Conservation (phyloP, 2,113 vertebrate species). For the Rhinogobius similis region DNA sequence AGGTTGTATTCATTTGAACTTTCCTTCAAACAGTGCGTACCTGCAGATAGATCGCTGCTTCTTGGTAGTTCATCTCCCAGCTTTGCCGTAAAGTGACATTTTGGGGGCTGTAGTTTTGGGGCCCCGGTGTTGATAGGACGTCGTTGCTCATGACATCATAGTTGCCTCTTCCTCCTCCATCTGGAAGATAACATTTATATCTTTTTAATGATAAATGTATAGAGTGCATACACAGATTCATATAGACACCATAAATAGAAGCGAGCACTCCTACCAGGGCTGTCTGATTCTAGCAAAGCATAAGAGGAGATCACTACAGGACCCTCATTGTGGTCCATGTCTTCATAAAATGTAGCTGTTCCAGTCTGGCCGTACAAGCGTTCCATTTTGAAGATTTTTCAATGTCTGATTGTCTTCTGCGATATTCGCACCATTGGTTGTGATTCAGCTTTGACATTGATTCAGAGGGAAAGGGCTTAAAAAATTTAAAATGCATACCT, state of each 20-base stretch:
- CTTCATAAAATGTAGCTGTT: conserved; percentile 41
- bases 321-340: conserved; percentile 39
- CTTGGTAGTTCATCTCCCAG: conserved; percentile 98
- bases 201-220: background rate
- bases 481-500: conserved; percentile 45
- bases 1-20: background rate
- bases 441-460: conserved; percentile 35
- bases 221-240: background rate
- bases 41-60: conserved; percentile 98
- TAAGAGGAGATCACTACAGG: conserved; percentile 61
- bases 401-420: conserved; percentile 17
- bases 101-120: conserved; percentile 72
- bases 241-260: background rate
- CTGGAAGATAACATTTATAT: conserved; percentile 34
- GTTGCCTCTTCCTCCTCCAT: conserved; percentile 75
- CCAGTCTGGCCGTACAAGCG: conserved; percentile 23
- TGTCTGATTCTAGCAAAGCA: conserved; percentile 49
- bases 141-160: conserved; percentile 75
- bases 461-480: conserved; percentile 39
- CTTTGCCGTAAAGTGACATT: conserved; percentile 78
- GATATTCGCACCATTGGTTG: conserved; percentile 30
- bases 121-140: conserved; percentile 75
- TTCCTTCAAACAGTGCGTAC: conserved; percentile 61
- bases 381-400: conserved; percentile 60
- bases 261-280: conserved; percentile 46